Evolutionary conservation across 2,797 vertebrate species (phyloP).

Genomic region (Spheniscus humboldti): DNA sequence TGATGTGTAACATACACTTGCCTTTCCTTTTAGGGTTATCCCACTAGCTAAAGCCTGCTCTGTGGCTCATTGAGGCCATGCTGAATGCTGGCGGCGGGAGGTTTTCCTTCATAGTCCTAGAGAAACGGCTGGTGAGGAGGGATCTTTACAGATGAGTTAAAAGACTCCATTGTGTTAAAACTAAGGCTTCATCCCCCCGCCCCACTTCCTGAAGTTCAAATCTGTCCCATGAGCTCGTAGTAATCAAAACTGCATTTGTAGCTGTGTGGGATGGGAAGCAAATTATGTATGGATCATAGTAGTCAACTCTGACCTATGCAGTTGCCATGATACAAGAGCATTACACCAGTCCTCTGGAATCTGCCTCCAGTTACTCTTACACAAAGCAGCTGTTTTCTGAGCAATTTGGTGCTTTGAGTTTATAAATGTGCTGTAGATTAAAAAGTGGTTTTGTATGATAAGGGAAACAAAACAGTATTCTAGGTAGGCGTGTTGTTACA

Average conservation of each 20-base stretch:
- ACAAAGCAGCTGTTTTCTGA: constrained; percentile 51
- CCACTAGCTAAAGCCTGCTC: background rate
- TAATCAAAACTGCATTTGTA: constrained; percentile 53
- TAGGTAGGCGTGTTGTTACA: background rate
- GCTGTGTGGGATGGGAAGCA: constrained; percentile 22
- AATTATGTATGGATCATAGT: constrained; percentile 45
- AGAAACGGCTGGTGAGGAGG: background rate
- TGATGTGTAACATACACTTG: background rate
- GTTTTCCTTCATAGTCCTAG: background rate
- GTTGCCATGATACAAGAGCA: constrained; percentile 43
- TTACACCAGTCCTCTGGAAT: constrained; percentile 43
- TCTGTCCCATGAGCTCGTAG: background rate
- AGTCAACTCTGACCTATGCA: constrained; percentile 28
- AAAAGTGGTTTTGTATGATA: constrained; percentile 6
- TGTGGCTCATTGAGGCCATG: background rate
- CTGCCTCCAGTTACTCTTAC: constrained; percentile 11
- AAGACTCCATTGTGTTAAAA: constrained; percentile 46
- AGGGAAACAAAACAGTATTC: constrained; percentile 30
- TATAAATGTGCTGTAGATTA: constrained; percentile 40
- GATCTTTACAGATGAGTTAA: background rate
- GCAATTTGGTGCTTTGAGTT: constrained; percentile 24
- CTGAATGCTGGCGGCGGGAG: background rate
- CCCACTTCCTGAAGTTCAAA: background rate
- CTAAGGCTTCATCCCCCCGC: background rate
- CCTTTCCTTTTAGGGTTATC: constrained; percentile 51